These are phyloP conservation scores for Gortyna flavago DNA, from an alignment of 2,888 invertebrate genomes.

Conservation along the genomic window DNA sequence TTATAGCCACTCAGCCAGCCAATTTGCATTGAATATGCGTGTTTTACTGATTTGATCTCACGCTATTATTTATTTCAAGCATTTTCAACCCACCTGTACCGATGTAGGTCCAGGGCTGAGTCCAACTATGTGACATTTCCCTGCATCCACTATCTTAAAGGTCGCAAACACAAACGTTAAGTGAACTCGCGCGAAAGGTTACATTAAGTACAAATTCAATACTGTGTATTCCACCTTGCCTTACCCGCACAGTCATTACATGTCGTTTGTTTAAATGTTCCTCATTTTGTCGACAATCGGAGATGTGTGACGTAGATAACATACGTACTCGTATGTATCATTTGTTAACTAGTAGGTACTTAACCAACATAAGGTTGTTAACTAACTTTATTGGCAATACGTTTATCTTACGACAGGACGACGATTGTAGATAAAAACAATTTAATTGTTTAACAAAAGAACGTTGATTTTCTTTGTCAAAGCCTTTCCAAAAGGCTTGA, in stretches of 20 bases:
- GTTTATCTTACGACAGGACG: conserved; percentile 49
- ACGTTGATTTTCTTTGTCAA: conserved; percentile 37
- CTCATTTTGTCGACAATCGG: conserved; percentile 66
- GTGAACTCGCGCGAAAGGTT: conserved; percentile 81
- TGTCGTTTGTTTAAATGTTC: conserved; percentile 71
- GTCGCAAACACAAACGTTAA: conserved; percentile 83
- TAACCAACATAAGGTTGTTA: conserved; percentile 59
- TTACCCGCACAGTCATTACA: conserved; percentile 69
- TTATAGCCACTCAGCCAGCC: conserved; percentile 5
- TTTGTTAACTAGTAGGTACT: conserved; percentile 60
- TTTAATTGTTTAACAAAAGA: conserved; percentile 46
- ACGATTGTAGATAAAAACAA: conserved; percentile 51
- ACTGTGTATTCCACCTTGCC: conserved; percentile 69
- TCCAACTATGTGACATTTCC: conserved; percentile 90
- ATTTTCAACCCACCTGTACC: conserved; percentile 75
- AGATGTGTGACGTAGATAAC: conserved; percentile 67
- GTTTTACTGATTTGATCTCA: conserved; percentile 19
- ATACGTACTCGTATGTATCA: conserved; percentile 50
- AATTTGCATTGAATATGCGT: conserved; percentile 15
- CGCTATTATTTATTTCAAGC: conserved; percentile 41
- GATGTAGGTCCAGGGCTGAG: conserved; percentile 83
- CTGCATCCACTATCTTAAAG: conserved; percentile 87
- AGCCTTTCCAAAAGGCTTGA: conserved; percentile 11
- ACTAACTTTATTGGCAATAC: conserved; percentile 64
- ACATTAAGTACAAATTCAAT: conserved; percentile 86